These are phyloP conservation scores for Callimorpha dominula DNA, from an alignment of 2,888 invertebrate species.

Conservation along the genomic window DNA sequence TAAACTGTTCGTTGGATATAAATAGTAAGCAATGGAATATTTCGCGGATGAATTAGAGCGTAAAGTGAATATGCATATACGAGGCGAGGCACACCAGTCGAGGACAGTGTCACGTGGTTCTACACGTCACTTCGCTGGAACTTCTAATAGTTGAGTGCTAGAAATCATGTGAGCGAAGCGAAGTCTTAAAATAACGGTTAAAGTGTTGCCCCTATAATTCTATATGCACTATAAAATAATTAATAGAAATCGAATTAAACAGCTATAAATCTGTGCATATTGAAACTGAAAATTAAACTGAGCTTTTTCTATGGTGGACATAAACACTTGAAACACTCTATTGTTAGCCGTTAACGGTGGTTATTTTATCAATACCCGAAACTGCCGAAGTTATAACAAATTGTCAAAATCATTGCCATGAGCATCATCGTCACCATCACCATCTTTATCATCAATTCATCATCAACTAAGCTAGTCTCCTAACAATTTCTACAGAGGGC, in stretches of 20 bases:
- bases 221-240: neutral
- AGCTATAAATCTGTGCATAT: neutral
- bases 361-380: neutral
- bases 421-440: neutral
- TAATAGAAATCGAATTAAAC: neutral
- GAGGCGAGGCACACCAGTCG: neutral
- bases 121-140: neutral
- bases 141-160: neutral
- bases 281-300: neutral
- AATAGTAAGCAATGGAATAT: constrained; percentile 18
- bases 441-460: too few relatives aligned
- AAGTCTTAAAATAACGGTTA: neutral
- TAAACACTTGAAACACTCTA: neutral
- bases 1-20: constrained; percentile 3
- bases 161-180: neutral
- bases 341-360: neutral
- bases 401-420: neutral
- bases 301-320: neutral
- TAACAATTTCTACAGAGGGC: neutral
- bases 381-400: neutral
- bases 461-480: too few relatives aligned
- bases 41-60: constrained; percentile 17
- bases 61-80: constrained; percentile 11
- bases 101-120: constrained; percentile 3
- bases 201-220: neutral